A percentile compares a stretch with the other conserved stretches of the same genome.
Evolutionary conservation across 2,113 vertebrate genomes (phyloP).

Genomic region (Paraplagusia blochii): DNA sequence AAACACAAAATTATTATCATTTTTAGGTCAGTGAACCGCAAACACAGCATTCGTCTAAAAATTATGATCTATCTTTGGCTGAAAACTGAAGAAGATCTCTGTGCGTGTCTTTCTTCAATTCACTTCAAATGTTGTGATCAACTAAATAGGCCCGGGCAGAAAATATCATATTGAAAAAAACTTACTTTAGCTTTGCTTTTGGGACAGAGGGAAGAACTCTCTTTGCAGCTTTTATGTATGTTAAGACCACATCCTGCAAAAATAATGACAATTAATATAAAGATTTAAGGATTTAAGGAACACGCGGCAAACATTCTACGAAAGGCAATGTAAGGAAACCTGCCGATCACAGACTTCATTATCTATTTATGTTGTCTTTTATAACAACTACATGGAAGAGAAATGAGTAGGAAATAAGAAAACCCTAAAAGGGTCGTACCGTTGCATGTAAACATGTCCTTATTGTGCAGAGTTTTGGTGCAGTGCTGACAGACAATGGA

Average conservation of each 20-base stretch:
- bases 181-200: conserved; percentile 87
- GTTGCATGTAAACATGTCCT: conserved; percentile 83
- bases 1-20: conserved; percentile 15
- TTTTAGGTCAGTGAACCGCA: too few species aligned
- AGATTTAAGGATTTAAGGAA: too few species aligned
- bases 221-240: conserved; percentile 86
- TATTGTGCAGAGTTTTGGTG: conserved; percentile 77
- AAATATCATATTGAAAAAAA: not conserved
- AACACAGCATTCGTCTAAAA: too few species aligned
- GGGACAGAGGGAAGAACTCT: conserved; percentile 77
- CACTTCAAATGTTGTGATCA: too few species aligned
- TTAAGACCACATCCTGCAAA: conserved; percentile 79
- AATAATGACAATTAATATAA: not conserved
- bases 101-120: too few species aligned
- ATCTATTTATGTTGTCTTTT: too few species aligned
- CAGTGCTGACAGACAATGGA: conserved; percentile 81
- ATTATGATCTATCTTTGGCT: too few species aligned
- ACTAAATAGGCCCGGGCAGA: too few species aligned
- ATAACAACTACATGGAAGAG: not conserved
- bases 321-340: too few species aligned
- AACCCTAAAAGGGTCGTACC: conserved; percentile 72
- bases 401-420: not conserved
- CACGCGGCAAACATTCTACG: too few species aligned
- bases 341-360: too few species aligned
- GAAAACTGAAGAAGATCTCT: too few species aligned